Evolutionary conservation across 2,113 vertebrate genomes (phyloP).

Genomic region (Cyrtonyx montezumae): DNA sequence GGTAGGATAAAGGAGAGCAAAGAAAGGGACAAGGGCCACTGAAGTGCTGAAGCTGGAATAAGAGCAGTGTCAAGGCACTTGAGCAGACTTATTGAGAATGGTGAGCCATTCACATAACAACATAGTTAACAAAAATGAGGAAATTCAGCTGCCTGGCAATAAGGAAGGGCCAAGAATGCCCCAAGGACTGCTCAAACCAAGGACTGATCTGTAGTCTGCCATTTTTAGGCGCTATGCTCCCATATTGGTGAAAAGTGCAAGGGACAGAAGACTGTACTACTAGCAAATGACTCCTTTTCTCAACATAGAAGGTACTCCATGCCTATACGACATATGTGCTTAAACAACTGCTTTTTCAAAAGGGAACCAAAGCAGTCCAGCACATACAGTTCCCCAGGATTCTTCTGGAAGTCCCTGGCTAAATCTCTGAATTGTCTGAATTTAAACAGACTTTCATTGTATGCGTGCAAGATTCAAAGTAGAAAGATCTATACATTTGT

Average conservation of each 20-base stretch:
- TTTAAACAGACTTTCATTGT: background rate
- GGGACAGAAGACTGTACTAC: background rate
- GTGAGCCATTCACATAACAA: background rate
- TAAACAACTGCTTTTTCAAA: background rate
- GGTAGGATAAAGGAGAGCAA: background rate
- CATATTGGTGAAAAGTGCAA: background rate
- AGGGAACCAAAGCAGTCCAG: background rate
- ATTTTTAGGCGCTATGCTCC: background rate
- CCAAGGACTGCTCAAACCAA: background rate
- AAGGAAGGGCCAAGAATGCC: background rate
- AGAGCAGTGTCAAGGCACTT: no score
- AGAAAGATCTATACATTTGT: background rate
- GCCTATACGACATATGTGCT: background rate
- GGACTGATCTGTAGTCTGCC: background rate
- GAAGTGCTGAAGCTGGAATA: background rate
- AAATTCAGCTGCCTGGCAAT: background rate
- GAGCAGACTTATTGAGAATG: no score
- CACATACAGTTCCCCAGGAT: background rate
- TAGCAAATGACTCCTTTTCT: background rate
- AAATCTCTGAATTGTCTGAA: background rate
- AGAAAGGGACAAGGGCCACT: background rate
- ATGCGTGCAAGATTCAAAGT: background rate
- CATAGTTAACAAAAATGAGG: background rate
- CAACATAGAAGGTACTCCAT: background rate
- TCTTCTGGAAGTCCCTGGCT: background rate